Percentiles rank a stretch among this genome's conserved stretches.
Conservation (phyloP, 2,888 invertebrate genomes). For the Strigamia transsilvanica region DNA sequence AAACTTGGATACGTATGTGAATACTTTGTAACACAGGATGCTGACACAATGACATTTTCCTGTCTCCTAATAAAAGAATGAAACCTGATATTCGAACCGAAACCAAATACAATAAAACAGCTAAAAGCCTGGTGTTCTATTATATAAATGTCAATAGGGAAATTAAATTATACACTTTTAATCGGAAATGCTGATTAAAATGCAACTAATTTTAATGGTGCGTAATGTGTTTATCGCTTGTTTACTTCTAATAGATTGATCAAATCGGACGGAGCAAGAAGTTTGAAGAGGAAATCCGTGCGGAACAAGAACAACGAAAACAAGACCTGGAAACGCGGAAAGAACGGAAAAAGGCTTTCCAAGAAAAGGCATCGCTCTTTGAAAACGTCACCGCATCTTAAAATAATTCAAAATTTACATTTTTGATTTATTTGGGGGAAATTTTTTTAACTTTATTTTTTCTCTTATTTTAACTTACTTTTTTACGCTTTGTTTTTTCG, state of each 20-base stretch:
- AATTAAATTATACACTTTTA: not conserved
- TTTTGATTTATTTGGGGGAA: not conserved
- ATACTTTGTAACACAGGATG: constrained; percentile 26
- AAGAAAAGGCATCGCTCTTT: constrained; percentile 87
- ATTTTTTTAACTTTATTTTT: not conserved
- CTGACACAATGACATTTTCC: constrained; percentile 43
- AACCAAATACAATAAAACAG: constrained; percentile 12
- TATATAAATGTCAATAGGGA: not conserved
- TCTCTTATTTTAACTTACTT: not conserved
- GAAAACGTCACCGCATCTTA: constrained; percentile 63
- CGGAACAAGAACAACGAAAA: constrained; percentile 89
- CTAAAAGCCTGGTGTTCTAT: not conserved
- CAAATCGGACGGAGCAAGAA: constrained; percentile 82
- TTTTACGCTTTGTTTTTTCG: not conserved
- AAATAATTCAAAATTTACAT: not conserved
- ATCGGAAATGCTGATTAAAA: not conserved
- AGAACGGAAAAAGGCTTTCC: constrained; percentile 81
- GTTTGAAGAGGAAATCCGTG: constrained; percentile 90
- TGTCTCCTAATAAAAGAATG: constrained; percentile 19
- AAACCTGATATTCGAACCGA: constrained; percentile 18
- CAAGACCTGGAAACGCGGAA: constrained; percentile 84
- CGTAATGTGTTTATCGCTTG: not conserved
- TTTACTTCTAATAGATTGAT: constrained; percentile 73
- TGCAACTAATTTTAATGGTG: not conserved
- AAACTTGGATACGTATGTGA: constrained; percentile 11